phyloP scores from a whole-genome alignment of 2,113 vertebrate genomes.

The Apaloderma vittatum region DNA sequence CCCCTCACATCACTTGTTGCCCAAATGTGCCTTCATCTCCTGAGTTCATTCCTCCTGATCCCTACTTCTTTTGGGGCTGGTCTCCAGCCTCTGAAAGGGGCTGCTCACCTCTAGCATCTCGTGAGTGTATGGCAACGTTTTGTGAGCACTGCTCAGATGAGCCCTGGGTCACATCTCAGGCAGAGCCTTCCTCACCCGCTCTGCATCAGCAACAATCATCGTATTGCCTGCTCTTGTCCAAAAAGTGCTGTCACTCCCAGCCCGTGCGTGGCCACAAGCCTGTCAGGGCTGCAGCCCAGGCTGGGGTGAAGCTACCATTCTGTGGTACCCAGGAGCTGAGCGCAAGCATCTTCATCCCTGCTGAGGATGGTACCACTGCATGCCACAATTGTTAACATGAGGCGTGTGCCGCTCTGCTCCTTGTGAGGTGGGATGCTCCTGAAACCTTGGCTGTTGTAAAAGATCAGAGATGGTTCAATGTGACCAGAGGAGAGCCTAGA shows the following conservation, averaged over 20 bases:
- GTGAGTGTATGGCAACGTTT: accelerated
- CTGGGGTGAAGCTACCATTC: not conserved
- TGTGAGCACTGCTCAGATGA: not conserved
- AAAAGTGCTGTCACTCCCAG: not conserved
- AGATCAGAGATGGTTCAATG: accelerated
- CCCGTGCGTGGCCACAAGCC: accelerated
- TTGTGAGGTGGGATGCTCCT: not conserved
- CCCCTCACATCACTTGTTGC: not conserved
- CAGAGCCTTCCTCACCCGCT: not conserved
- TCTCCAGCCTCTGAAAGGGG: not conserved
- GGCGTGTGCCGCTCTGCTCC: accelerated
- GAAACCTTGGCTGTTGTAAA: not conserved
- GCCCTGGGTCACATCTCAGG: accelerated
- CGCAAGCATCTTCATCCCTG: not conserved
- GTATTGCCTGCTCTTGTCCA: too few species aligned
- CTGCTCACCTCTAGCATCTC: not conserved
- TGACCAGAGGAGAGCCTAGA: not conserved
- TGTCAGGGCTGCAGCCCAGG: accelerated
- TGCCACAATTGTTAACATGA: not conserved
- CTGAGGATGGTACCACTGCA: accelerated
- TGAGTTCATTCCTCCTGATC: not conserved
- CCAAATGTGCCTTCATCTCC: accelerated
- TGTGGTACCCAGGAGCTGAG: not conserved
- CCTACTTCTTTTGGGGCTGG: accelerated
- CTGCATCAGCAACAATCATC: not conserved